Base-by-base conservation (phyloP, 2,113 vertebrate species). In the Odocoileus virginianus region DNA sequence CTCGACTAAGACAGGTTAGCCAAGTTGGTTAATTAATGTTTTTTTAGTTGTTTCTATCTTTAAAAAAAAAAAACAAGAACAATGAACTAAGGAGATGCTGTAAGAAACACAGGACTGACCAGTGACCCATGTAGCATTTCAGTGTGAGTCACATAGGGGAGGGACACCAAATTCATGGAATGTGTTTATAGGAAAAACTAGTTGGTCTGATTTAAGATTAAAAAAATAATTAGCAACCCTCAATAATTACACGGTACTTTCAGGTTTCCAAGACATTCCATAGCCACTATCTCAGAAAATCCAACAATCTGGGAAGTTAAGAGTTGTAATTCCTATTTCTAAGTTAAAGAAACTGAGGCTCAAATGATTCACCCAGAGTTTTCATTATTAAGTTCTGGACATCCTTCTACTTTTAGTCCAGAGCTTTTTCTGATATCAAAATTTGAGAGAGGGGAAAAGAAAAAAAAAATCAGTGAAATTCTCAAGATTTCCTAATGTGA, bases 41-140 rank as follows among this genome's bases (percentile, higher is more conserved):
- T 23, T 71, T 43, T 40, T 50, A 12, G n/a, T 40, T 76, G 36
- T 43, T 76, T 76, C 23, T 76, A 43, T 76, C 71, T 74, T 40
- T 13, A 12, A 5, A 40, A 40, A 71, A 71, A 71, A 4, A 57
- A 21, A 21, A 71, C 10, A 40, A 71, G 23, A 76, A 76, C 23
- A 43, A 43, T 43, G 14, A 23, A 50, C 55, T n/a, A 19, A 40
- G 9, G 15, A n/a, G 8, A 19, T 2, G 0, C 43, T 7, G 2
- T 4, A 43, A 52, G 33, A 79, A 13, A 36, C 30, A 21, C 0
- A 7, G 30, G 47, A 16, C 78, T 64, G 40, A 19, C 9, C 7
- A 33, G 40, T 4, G 7, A 40, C 14, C 60, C 40, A 30, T 0
- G 15, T 2, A 50, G 28, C 47, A 13, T 30, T 21, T 43, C 47